Evolutionary conservation across 2,797 vertebrate genomes (phyloP).

Genomic region (Bucorvus abyssinicus): DNA sequence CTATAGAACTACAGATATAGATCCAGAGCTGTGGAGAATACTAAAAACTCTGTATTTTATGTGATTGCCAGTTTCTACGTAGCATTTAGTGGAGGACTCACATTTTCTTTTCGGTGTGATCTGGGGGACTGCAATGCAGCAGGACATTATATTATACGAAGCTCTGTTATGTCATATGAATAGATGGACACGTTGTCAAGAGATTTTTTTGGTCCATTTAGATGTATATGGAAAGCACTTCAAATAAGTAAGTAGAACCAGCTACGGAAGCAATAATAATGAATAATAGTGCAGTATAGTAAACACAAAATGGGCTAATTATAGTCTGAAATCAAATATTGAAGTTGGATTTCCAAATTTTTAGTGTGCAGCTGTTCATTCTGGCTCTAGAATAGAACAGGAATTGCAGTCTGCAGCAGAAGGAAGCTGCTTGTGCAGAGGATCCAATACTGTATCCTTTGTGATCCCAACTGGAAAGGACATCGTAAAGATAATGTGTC

Average conservation of each 20-base stretch:
- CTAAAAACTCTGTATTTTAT: neutral
- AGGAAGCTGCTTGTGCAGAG: neutral
- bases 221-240: constrained; percentile 50
- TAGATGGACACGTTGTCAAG: constrained; percentile 27
- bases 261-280: constrained; percentile 59
- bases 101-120: constrained; percentile 13
- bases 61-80: neutral
- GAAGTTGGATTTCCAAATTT: constrained; percentile 63
- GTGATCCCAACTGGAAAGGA: constrained; percentile 43
- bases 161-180: constrained; percentile 26
- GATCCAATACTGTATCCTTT: constrained; percentile 36
- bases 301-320: constrained; percentile 63
- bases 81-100: neutral
- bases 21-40: neutral
- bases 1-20: neutral
- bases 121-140: constrained; percentile 55
- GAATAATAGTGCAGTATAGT: constrained; percentile 45
- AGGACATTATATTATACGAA: constrained; percentile 42
- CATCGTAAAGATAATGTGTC: constrained; percentile 9
- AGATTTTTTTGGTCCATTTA: constrained; percentile 54
- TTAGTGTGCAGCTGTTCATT: constrained; percentile 59
- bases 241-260: constrained; percentile 59
- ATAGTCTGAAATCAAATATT: constrained; percentile 56
- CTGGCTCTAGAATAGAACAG: constrained; percentile 51
- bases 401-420: constrained; percentile 40